Conservation (phyloP, 2,797 vertebrate species). For the Acanthopagrus latus region DNA sequence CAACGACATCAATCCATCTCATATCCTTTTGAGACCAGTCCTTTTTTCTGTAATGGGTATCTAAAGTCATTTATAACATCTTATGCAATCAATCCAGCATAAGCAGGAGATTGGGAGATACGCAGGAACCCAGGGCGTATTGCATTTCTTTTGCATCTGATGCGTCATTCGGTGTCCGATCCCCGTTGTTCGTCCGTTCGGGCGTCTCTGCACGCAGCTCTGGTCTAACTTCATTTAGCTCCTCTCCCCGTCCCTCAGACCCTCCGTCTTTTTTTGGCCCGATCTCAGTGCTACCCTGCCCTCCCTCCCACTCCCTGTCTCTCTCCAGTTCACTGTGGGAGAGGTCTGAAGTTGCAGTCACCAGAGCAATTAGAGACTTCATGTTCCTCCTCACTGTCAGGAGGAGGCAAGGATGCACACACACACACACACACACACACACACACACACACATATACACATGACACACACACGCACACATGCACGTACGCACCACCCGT, state of each 20-base stretch:
- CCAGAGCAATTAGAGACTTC: slow-evolving; percentile 81
- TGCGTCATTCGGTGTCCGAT: neutral
- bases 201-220: neutral
- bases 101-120: neutral
- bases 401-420: slow-evolving; percentile 55
- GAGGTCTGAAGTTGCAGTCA: slow-evolving; percentile 74
- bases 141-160: neutral
- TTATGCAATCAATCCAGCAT: neutral
- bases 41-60: neutral
- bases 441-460: slow-evolving; percentile 41
- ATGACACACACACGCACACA: slow-evolving; percentile 25
- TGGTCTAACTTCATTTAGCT: slow-evolving; percentile 29
- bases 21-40: neutral
- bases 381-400: slow-evolving; percentile 77
- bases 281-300: slow-evolving; percentile 31
- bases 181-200: neutral
- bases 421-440: slow-evolving; percentile 46
- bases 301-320: slow-evolving; percentile 56
- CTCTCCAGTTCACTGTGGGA: slow-evolving; percentile 49
- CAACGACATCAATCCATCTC: neutral
- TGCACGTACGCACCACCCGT: slow-evolving; percentile 14
- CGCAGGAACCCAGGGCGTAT: too few species aligned
- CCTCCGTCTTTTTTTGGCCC: slow-evolving; percentile 52
- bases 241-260: slow-evolving; percentile 39
- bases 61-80: neutral